phyloP scores from a whole-genome alignment of 2,797 vertebrate species.

The Phalanger gymnotis region DNA sequence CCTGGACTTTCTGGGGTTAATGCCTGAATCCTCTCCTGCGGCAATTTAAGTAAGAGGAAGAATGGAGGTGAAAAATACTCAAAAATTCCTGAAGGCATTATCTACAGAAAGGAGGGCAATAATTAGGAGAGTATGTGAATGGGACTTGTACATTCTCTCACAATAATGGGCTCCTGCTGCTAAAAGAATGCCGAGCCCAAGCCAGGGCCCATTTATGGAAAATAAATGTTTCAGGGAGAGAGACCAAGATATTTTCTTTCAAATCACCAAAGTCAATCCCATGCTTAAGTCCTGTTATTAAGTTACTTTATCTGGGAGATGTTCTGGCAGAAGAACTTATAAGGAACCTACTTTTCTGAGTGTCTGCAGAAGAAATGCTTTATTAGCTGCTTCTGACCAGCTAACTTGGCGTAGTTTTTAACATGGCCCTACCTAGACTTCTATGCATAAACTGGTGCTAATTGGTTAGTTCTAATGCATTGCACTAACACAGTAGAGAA shows the following conservation, averaged over 20 bases:
- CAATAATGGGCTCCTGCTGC: slow-evolving; percentile 80
- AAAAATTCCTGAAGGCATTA: slow-evolving; percentile 78
- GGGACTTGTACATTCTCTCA: slow-evolving; percentile 77
- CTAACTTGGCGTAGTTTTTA: background rate
- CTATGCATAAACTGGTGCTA: slow-evolving; percentile 5
- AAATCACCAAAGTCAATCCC: slow-evolving; percentile 66
- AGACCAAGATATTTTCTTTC: slow-evolving; percentile 78
- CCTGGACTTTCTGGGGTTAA: slow-evolving; percentile 79
- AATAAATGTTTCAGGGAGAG: slow-evolving; percentile 77
- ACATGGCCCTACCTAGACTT: background rate
- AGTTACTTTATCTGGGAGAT: slow-evolving; percentile 75
- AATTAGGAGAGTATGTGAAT: slow-evolving; percentile 83
- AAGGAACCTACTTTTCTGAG: slow-evolving; percentile 65
- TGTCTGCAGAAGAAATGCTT: slow-evolving; percentile 46
- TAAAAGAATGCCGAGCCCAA: slow-evolving; percentile 78
- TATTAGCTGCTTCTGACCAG: slow-evolving; percentile 15
- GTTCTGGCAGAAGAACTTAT: slow-evolving; percentile 60
- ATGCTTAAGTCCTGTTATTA: slow-evolving; percentile 72
- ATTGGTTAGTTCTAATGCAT: background rate
- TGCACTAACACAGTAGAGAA: background rate
- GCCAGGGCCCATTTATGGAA: slow-evolving; percentile 74
- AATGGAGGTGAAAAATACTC: slow-evolving; percentile 71
- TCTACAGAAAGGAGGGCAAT: slow-evolving; percentile 81
- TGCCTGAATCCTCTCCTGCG: slow-evolving; percentile 63
- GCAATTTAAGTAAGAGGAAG: slow-evolving; percentile 62